phyloP scores from a whole-genome alignment of 2,888 invertebrate species.

The Drosophila setosimentum region DNA sequence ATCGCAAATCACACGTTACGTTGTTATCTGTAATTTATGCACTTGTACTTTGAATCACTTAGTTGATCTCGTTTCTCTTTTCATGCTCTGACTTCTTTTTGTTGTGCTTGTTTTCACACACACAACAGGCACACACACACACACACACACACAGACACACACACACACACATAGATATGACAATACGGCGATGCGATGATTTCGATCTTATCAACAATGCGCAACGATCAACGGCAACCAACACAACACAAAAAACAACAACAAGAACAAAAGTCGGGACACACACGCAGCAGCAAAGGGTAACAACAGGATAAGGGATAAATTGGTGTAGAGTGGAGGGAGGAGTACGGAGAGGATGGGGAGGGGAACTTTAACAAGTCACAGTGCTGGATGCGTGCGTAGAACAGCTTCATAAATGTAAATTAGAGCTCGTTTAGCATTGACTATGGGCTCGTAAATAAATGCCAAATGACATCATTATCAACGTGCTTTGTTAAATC shows the following conservation, averaged over 20 bases:
- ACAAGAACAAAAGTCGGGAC: conserved; percentile 58
- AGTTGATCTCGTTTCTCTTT: conserved; percentile 63
- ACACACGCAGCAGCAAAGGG: conserved; percentile 71
- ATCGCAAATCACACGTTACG: conserved; percentile 51
- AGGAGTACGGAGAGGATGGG: conserved; percentile 9
- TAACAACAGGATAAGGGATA: conserved; percentile 16
- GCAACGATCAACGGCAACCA: conserved; percentile 66
- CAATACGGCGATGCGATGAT: conserved; percentile 68
- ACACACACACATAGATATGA: conserved; percentile 27
- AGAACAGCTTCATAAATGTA: conserved; percentile 84
- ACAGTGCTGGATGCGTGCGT: conserved; percentile 70
- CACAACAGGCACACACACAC: conserved; percentile 41
- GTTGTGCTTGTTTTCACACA: conserved; percentile 54
- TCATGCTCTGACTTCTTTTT: conserved; percentile 36
- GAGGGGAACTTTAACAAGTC: conserved; percentile 37
- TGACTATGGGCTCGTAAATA: conserved; percentile 83
- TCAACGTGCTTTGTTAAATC: conserved; percentile 71
- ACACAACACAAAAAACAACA: conserved; percentile 48
- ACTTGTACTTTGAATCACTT: conserved; percentile 81
- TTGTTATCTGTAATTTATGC: conserved; percentile 81
- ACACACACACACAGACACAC: conserved; percentile 31
- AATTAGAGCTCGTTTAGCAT: conserved; percentile 84
- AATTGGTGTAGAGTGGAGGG: neutral
- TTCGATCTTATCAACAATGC: conserved; percentile 77
- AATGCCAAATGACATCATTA: conserved; percentile 84